A percentile compares a stretch with the other conserved stretches of the same genome.
Conservation (phyloP, 2,113 vertebrate species). For the Melozone crissalis region DNA sequence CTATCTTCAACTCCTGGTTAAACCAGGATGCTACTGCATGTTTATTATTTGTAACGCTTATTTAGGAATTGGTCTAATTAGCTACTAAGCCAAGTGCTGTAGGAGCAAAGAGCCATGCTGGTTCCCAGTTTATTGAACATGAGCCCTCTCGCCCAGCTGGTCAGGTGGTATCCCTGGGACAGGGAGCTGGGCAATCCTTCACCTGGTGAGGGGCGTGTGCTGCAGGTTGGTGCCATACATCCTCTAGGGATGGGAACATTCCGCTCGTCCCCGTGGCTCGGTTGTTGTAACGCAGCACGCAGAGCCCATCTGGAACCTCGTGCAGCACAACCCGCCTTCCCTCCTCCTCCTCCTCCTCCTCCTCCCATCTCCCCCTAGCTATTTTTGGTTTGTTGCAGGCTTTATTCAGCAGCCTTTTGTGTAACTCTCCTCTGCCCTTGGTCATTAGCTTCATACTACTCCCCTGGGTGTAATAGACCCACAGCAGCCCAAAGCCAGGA, state of each 20-base stretch:
- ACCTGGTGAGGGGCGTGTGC: rapidly evolving
- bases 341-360: neutral
- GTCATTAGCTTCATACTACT: constrained; percentile 30
- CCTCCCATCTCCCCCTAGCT: neutral
- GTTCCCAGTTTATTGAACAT: neutral
- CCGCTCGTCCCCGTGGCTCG: rapidly evolving
- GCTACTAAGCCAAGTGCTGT: neutral
- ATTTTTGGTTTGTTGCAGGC: constrained; percentile 14
- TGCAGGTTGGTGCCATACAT: neutral
- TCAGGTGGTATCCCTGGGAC: neutral
- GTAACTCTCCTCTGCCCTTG: constrained; percentile 7
- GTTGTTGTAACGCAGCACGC: neutral
- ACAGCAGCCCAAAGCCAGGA: neutral
- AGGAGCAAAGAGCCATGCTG: neutral
- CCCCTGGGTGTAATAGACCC: neutral
- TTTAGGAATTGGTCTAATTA: neutral
- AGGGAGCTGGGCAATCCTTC: neutral
- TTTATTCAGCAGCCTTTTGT: constrained; percentile 49
- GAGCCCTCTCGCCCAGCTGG: rapidly evolving
- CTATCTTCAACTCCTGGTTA: constrained; percentile 6
- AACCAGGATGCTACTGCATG: neutral
- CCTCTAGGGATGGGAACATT: neutral
- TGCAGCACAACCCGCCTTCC: neutral
- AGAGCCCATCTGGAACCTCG: rapidly evolving
- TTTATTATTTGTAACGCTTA: neutral